phyloP scores from a whole-genome alignment of 2,113 vertebrate genomes.

The Loxodonta africana region DNA sequence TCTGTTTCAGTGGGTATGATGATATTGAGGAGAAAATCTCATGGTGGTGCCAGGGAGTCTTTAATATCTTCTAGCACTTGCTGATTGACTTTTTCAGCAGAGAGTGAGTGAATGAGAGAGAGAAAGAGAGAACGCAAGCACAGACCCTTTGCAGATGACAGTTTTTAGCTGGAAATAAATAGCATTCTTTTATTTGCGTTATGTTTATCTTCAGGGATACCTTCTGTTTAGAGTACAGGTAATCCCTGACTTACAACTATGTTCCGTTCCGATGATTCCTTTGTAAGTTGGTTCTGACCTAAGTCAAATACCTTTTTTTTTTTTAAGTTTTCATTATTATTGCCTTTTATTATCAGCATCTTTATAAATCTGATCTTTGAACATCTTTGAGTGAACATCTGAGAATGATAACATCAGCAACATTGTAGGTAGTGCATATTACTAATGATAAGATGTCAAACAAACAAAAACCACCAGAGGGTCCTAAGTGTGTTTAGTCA shows the following conservation, averaged over 20 bases:
- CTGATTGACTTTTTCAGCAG: background rate
- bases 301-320: background rate
- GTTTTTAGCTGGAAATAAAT: conserved; percentile 40
- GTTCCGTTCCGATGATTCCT: background rate
- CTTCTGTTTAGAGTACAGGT: background rate
- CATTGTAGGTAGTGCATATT: no score
- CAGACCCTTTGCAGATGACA: background rate
- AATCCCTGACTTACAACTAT: no score
- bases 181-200: background rate
- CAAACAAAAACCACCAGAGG: no score
- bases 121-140: background rate
- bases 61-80: background rate
- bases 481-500: no score
- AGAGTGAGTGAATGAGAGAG: background rate
- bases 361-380: background rate
- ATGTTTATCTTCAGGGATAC: background rate
- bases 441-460: no score
- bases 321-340: background rate
- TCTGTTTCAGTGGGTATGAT: background rate
- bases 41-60: background rate
- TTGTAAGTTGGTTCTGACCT: background rate
- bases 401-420: background rate
- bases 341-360: background rate
- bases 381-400: background rate
- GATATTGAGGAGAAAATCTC: background rate